Evolutionary conservation across 2,797 vertebrate genomes (phyloP).

Genomic region (Hoplostethus mediterraneus): DNA sequence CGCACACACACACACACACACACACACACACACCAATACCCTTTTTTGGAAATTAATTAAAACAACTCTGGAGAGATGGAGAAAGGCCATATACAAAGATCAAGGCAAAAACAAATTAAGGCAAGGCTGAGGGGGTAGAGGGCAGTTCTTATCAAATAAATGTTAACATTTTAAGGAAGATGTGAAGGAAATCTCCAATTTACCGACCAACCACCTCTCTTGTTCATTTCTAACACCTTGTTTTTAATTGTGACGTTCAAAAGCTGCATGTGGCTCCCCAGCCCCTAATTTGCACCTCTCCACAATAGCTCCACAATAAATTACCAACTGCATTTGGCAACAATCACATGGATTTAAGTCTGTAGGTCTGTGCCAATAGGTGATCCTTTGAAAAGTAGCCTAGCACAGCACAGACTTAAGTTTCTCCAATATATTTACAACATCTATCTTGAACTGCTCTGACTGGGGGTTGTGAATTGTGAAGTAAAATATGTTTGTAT

Average conservation of each 20-base stretch:
- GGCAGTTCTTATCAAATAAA: background rate
- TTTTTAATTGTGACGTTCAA: background rate
- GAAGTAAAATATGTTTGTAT: too few relatives aligned
- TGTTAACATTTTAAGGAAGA: background rate
- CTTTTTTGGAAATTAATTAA: background rate
- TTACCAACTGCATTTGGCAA: too few relatives aligned
- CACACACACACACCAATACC: background rate
- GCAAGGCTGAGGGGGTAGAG: background rate
- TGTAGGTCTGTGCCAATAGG: background rate
- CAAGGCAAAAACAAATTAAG: background rate
- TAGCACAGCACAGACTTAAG: too few relatives aligned
- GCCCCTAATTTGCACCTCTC: background rate
- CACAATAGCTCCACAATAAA: too few relatives aligned
- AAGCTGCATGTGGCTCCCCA: background rate
- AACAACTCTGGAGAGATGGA: background rate
- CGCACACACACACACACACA: background rate
- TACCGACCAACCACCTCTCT: background rate
- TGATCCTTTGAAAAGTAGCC: background rate
- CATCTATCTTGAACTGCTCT: too few relatives aligned
- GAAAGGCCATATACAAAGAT: background rate
- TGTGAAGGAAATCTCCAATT: background rate
- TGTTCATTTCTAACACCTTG: background rate
- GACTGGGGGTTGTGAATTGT: too few relatives aligned
- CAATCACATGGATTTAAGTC: too few relatives aligned
- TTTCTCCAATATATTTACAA: too few relatives aligned